phyloP scores from a whole-genome alignment of 64 coral and sea anemone species.

The Exaiptasia diaphana region DNA sequence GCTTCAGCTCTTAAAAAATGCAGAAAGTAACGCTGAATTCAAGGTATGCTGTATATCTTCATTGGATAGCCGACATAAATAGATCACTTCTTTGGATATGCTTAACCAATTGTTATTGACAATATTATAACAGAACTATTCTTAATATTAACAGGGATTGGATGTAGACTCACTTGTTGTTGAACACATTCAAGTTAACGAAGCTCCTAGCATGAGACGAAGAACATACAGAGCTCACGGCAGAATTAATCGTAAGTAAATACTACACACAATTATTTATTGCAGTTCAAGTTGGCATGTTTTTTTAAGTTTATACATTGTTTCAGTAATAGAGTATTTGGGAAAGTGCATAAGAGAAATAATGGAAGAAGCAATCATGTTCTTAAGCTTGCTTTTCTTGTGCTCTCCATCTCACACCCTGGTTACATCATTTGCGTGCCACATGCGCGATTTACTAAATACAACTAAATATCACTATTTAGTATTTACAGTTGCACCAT shows the following conservation, averaged over 20 bases:
- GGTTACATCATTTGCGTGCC: too few relatives aligned
- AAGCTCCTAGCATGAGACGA: slow-evolving; percentile 93
- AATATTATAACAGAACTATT: too few relatives aligned
- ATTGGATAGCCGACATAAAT: not conserved
- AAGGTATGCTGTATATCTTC: slow-evolving; percentile 48
- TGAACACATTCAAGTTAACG: slow-evolving; percentile 98
- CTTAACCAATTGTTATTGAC: not conserved
- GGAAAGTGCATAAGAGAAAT: not conserved
- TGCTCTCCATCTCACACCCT: too few relatives aligned
- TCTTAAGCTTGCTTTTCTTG: too few relatives aligned
- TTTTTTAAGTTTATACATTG: not conserved
- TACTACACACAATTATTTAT: not conserved
- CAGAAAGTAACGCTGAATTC: slow-evolving; percentile 97
- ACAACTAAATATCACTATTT: too few relatives aligned
- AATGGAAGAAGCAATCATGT: too few relatives aligned
- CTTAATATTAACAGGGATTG: slow-evolving; percentile 82
- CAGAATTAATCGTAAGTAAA: slow-evolving; percentile 94
- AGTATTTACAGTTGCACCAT: too few relatives aligned
- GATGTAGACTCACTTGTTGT: slow-evolving; percentile 93
- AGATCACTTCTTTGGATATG: not conserved
- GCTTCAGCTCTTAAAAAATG: slow-evolving; percentile 94
- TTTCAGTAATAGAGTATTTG: not conserved
- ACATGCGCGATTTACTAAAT: too few relatives aligned
- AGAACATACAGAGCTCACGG: slow-evolving; percentile 97
- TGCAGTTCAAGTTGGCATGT: not conserved